Base-by-base conservation (phyloP, 53 echinoderm and acorn worm species). In the Paracentrotus lividus region DNA sequence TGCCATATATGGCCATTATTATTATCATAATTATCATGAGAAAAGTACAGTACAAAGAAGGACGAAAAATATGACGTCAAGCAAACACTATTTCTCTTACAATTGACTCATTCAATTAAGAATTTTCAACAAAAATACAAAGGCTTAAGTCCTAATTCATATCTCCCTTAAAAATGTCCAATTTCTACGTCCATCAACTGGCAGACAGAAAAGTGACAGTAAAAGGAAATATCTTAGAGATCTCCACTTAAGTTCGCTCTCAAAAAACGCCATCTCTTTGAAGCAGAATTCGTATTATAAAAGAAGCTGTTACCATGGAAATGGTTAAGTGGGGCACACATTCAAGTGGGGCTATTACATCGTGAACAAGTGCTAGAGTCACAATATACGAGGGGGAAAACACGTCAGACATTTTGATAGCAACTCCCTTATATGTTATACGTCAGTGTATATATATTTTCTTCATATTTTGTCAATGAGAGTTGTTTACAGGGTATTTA, bases 331-430 rank as follows among this genome's bases (percentile, higher is more conserved):
- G 34, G 49, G 15, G 34, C n/a, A 14, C 49, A 85, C 3, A 49
- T 85, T 32, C 51, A 51, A 52, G 86, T 85, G 54, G 54, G 49
- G 54, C 54, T 49, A 32, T 54, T 88, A 40, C 36, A 72, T 72
- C 20, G 72, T 18, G 72, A 72, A 72, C 16, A 40, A 72, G 72
- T 40, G 32, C 72, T 40, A 72, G 21, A 72, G 40, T 40, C 72
- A 21, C 40, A 40, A 36, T 16, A 23, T 51, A 12, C 16, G 18
- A 18, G 36, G 36, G 40, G 72, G 18, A 20, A 38, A 72, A 38
- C 21, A 40, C 36, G 32, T 72, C 36, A 16, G 72, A 38, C 5
- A 21, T 3, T 38, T 72, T 72, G 0, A 72, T 18, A 38, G 21
- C 21, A 40, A 72, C 72, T 72, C 36, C 38, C 23, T 9, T 26